Conservation (phyloP, 1,140 invertebrate species). For the Eriosoma lanigerum region DNA sequence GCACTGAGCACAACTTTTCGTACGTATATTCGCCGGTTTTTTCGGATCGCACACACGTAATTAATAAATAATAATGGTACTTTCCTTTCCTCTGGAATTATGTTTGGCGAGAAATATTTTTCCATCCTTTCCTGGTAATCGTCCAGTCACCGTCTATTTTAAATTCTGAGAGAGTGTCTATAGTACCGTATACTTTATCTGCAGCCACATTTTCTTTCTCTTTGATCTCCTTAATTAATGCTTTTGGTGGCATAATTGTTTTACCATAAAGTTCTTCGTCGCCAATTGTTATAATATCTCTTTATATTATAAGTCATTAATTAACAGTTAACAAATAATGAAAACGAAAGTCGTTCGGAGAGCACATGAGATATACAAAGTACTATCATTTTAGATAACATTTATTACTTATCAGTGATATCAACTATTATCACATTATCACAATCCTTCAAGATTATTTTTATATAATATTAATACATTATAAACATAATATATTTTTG, state of each 20-base stretch:
- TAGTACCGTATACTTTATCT: not conserved
- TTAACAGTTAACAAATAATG: too few relatives aligned
- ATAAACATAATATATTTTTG: too few relatives aligned
- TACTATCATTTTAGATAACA: too few relatives aligned
- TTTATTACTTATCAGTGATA: too few relatives aligned
- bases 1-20: too few relatives aligned
- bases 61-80: not conserved
- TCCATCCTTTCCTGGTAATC: not conserved
- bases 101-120: not conserved
- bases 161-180: not conserved
- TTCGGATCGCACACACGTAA: not conserved
- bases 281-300: not conserved
- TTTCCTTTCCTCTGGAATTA: not conserved
- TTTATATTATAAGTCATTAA: not conserved
- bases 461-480: too few relatives aligned
- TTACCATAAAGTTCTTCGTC: not conserved
- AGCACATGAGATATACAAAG: too few relatives aligned
- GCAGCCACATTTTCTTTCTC: not conserved
- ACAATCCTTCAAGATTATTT: too few relatives aligned
- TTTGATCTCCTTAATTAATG: not conserved
- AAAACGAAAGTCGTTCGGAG: too few relatives aligned
- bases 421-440: too few relatives aligned
- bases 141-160: not conserved
- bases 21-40: too few relatives aligned
- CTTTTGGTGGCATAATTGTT: conserved; percentile 3